A percentile compares a stretch with the other conserved stretches of the same genome.
Evolutionary conservation across 2,797 vertebrate genomes (phyloP).

Genomic region (Microctenopoma lineatum): DNA sequence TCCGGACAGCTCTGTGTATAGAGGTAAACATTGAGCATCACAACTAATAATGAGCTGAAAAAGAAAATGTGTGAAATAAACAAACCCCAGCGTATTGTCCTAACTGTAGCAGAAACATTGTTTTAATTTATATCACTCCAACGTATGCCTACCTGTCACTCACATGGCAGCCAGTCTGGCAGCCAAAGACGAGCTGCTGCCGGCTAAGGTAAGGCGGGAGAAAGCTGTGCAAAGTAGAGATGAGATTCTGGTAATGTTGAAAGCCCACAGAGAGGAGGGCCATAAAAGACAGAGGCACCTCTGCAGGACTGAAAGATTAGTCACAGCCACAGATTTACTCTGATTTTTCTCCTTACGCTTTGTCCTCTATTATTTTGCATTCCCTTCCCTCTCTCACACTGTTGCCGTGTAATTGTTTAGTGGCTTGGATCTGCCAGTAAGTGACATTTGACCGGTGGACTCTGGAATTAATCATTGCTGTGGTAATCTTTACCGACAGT

Average conservation of each 20-base stretch:
- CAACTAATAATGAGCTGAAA: constrained; percentile 10
- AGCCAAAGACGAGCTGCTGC: constrained; percentile 53
- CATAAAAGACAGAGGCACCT: constrained; percentile 63
- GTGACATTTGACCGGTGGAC: constrained; percentile 72
- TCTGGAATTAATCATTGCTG: constrained; percentile 71
- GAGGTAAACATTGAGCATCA: constrained; percentile 21
- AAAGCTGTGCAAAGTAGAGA: constrained; percentile 43
- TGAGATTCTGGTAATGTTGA: constrained; percentile 55
- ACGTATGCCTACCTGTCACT: constrained; percentile 28
- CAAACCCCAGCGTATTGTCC: constrained; percentile 4
- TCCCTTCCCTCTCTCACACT: constrained; percentile 68
- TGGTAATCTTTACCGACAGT: constrained; percentile 53
- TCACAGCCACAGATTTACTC: constrained; percentile 79
- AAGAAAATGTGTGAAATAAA: constrained; percentile 4
- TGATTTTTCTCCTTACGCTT: constrained; percentile 75
- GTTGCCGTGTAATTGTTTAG: constrained; percentile 83
- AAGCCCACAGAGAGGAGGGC: constrained; percentile 52
- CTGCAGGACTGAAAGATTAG: constrained; percentile 76
- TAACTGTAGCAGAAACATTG: constrained; percentile 11
- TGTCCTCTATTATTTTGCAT: constrained; percentile 69
- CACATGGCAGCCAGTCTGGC: constrained; percentile 42
- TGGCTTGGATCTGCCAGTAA: constrained; percentile 67
- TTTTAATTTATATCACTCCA: constrained; percentile 15
- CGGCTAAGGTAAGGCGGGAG: constrained; percentile 32
- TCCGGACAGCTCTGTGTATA: constrained; percentile 15